phyloP scores from a whole-genome alignment of 2,113 vertebrate species.

The Thermophis baileyi region DNA sequence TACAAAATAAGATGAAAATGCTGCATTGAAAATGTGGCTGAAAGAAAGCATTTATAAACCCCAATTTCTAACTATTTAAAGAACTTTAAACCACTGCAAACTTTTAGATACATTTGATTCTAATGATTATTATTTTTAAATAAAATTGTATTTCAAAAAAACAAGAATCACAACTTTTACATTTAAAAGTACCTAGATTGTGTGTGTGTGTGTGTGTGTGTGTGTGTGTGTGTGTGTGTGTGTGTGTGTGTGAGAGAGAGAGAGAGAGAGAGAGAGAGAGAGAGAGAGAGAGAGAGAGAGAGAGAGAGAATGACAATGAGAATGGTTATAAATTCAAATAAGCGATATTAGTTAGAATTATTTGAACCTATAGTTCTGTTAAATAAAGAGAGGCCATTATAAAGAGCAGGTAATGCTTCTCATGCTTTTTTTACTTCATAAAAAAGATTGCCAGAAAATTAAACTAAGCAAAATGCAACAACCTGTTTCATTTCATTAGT shows the following conservation, averaged over 20 bases:
- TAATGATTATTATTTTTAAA: neutral
- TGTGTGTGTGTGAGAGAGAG: neutral
- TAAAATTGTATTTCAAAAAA: neutral
- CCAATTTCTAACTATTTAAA: slow-evolving; percentile 9
- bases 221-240: neutral
- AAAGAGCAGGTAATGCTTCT: neutral
- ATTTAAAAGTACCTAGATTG: neutral
- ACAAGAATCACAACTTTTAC: neutral
- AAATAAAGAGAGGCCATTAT: neutral
- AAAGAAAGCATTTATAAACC: neutral
- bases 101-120: neutral
- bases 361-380: neutral
- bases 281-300: neutral
- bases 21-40: slow-evolving; percentile 35
- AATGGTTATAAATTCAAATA: neutral
- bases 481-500: neutral
- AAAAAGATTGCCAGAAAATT: slow-evolving; percentile 7
- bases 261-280: fast-evolving
- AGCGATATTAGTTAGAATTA: neutral
- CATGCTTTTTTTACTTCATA: slow-evolving; percentile 10
- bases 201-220: too few species aligned
- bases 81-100: slow-evolving; percentile 15
- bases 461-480: slow-evolving; percentile 15
- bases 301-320: neutral
- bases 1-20: slow-evolving; percentile 24